Evolutionary conservation across 2,888 invertebrate genomes (phyloP).

Genomic region (Hypolimnas misippus): DNA sequence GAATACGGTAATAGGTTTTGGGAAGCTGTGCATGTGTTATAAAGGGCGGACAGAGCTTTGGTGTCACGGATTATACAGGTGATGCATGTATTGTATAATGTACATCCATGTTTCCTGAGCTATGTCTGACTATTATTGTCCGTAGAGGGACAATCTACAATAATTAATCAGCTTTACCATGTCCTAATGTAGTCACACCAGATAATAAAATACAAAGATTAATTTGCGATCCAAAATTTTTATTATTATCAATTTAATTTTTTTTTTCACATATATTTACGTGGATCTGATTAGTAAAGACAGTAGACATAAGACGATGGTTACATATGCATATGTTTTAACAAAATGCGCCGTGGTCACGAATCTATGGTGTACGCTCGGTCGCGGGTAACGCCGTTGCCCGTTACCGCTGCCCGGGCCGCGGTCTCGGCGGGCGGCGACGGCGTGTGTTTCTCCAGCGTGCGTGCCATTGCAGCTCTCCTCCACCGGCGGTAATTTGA

Average conservation of each 20-base stretch:
- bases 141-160: no score
- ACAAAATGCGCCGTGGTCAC: conserved; percentile 17
- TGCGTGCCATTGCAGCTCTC: conserved; percentile 76
- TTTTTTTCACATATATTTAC: background rate
- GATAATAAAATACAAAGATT: no score
- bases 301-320: background rate
- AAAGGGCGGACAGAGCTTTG: background rate
- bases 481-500: conserved; percentile 81
- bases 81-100: background rate
- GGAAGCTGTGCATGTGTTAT: background rate
- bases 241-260: no score
- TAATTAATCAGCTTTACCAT: background rate
- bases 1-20: conserved; percentile 5
- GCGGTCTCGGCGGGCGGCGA: conserved; percentile 50
- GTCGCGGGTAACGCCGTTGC: conserved; percentile 4
- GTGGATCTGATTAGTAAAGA: background rate
- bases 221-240: no score
- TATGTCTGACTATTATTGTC: background rate
- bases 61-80: background rate
- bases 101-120: background rate
- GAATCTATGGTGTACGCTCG: background rate
- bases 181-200: no score
- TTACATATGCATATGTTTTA: background rate
- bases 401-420: conserved; percentile 49
- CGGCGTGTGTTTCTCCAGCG: conserved; percentile 58